phyloP scores from a whole-genome alignment of 2,113 vertebrate genomes.

The Trichomycterus rosablanca region DNA sequence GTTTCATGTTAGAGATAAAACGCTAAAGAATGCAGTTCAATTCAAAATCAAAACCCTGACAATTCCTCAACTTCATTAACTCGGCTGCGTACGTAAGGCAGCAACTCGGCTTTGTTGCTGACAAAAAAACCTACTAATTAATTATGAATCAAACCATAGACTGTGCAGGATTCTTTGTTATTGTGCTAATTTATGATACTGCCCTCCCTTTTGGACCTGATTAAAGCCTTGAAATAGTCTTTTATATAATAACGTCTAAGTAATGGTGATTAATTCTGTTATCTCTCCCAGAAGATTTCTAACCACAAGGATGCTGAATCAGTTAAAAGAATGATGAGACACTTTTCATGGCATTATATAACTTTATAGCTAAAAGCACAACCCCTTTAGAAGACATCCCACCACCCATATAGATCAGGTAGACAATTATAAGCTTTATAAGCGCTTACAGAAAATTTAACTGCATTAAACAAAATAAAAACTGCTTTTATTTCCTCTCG shows the following conservation, averaged over 20 bases:
- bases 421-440: too few relatives aligned
- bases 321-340: too few relatives aligned
- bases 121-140: conserved; percentile 2
- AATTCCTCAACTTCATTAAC: neutral
- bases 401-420: too few relatives aligned
- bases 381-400: too few relatives aligned
- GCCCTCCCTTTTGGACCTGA: conserved; percentile 62
- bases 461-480: too few relatives aligned
- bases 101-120: neutral
- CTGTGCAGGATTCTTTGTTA: conserved; percentile 55
- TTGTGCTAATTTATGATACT: conserved; percentile 57
- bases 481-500: too few relatives aligned
- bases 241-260: conserved; percentile 67
- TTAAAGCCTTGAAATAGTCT: conserved; percentile 64
- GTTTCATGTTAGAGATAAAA: neutral
- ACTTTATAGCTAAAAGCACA: too few relatives aligned
- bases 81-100: neutral
- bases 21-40: too few relatives aligned
- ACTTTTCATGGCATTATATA: too few relatives aligned
- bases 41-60: neutral
- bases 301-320: too few relatives aligned
- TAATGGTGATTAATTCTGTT: conserved; percentile 64
- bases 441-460: too few relatives aligned
- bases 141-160: neutral
- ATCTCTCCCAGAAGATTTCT: conserved; percentile 56